Base-by-base conservation (phyloP, 2,797 vertebrate species). In the Manis pentadactyla region DNA sequence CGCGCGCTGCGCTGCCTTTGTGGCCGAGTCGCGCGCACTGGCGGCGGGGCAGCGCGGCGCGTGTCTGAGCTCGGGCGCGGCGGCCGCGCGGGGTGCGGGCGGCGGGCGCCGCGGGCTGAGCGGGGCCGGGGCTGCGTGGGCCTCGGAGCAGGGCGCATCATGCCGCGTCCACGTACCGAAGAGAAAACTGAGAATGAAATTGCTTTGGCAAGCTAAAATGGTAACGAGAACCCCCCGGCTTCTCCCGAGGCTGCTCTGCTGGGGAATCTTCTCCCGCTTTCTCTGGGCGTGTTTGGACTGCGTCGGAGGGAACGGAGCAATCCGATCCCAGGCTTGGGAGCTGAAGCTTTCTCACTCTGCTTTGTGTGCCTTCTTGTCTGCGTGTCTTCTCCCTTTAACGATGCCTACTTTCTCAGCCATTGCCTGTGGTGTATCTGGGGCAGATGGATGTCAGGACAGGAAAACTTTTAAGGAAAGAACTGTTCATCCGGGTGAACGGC, bases 171-270 rank as follows among this genome's bases (percentile, higher is more conserved):
- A 97, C 98, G 99, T 93, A 97, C 99, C 98, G 99, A 98, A 98
- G 98, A 98, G 99, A 98, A 97, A 98, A 86, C 98, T 99, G 98
- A 99, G 99, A 98, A 99, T 99, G 99, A 99, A 99, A 99, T 99
- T 99, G 98, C 99, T 99, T 98, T 99, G 99, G 99, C 99, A 98
- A 99, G 99, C 98, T 99, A 99, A 99, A 99, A 99, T 99, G 99
- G 99, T 99, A 99, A 98, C 51, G 68, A 69, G 74, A 83, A 29
- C 88, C 71, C 71, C 17, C 83, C 39, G 75, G 37, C 85, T 63
- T 53, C 71, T 69, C 73, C 79, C 51, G 34, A 88, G 77, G 84
- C 93, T 93, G 63, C 78, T 55, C 25, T 53, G 85, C 46, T 53
- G 87, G 95, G 89, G 94, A 87, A 61, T 75, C 96, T 90, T 68